Base-by-base conservation (phyloP, 2,888 invertebrate genomes). In the Idaea dimidiata region DNA sequence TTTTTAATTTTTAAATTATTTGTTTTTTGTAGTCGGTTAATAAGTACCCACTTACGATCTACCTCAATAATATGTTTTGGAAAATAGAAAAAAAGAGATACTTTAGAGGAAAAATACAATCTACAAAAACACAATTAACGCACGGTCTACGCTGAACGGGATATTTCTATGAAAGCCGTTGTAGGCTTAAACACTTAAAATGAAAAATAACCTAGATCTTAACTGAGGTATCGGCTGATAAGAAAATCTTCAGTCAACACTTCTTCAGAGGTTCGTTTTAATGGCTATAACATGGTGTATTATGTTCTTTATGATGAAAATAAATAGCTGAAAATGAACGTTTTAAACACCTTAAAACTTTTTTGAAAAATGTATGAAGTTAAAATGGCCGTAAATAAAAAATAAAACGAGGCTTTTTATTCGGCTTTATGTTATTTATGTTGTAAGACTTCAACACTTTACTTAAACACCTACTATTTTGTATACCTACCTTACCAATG, bases 311-410 rank as follows among this genome's bases (percentile, higher is more conserved):
- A 43, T 43, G 43, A 43, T 43, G 43, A 43, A 43, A 43, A 43
- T 43, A 43, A 43, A 43, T 43, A 43, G 43, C 43, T 43, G 43
- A 43, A 43, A 43, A 43, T 43, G 14, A 43, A 43, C 43, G 43
- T 43, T n/a, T n/a, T 43, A 43, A 43, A 43, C 43, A 43, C 43
- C 43, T 43, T 43, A 43, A 43, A 43, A 43, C 43, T 43, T 43
- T 43, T 43, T 43, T 43, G 43, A 43, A 43, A 43, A 43, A 43
- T 43, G 43, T 43, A 10, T 14, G 10, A 43, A 43, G 43, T 43
- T 43, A 43, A 43, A 43, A 5, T 43, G 43, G 43, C 43, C 43
- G 14, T 43, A 43, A 43, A 43, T 43, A 43, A 14, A 14, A 43
- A 43, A 43, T 43, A 43, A 43, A 43, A 43, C 8, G 43, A 43